These are phyloP conservation scores for Drosophila parthenogenetica DNA, from an alignment of 2,888 invertebrate genomes.

Conservation along the genomic window DNA sequence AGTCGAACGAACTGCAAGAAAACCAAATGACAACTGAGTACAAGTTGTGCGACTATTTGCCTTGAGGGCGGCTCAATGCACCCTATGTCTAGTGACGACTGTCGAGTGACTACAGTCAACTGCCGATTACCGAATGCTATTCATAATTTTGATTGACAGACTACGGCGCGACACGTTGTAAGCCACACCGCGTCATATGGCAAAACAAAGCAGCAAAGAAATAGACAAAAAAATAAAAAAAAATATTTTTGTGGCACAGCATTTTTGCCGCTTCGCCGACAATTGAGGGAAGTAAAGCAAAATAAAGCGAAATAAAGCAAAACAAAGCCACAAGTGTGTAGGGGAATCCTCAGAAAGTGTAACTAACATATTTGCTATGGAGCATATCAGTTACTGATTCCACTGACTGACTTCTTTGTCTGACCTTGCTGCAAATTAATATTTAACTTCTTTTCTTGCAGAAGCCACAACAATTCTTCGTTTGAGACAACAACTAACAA, in stretches of 20 bases:
- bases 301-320: background rate
- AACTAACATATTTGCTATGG: constrained; percentile 47
- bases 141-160: constrained; percentile 81
- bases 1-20: constrained; percentile 61
- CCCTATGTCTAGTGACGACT: constrained; percentile 41
- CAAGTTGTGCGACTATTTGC: background rate
- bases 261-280: constrained; percentile 74
- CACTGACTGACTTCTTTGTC: constrained; percentile 57
- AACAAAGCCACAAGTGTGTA: constrained; percentile 2
- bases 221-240: constrained; percentile 15
- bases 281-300: background rate
- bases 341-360: constrained; percentile 41
- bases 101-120: constrained; percentile 41
- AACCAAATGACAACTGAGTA: constrained; percentile 73
- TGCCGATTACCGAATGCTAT: constrained; percentile 57
- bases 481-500: constrained; percentile 26
- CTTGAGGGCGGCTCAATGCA: constrained; percentile 32
- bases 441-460: constrained; percentile 32
- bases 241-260: constrained; percentile 44
- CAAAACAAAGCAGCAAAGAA: constrained; percentile 25
- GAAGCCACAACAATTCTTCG: constrained; percentile 48
- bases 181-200: constrained; percentile 20
- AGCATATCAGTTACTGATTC: constrained; percentile 59
- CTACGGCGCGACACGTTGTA: constrained; percentile 29
- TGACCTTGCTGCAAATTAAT: constrained; percentile 34